phyloP scores from a whole-genome alignment of 2,797 vertebrate species.

The Clarias platycephalus region DNA sequence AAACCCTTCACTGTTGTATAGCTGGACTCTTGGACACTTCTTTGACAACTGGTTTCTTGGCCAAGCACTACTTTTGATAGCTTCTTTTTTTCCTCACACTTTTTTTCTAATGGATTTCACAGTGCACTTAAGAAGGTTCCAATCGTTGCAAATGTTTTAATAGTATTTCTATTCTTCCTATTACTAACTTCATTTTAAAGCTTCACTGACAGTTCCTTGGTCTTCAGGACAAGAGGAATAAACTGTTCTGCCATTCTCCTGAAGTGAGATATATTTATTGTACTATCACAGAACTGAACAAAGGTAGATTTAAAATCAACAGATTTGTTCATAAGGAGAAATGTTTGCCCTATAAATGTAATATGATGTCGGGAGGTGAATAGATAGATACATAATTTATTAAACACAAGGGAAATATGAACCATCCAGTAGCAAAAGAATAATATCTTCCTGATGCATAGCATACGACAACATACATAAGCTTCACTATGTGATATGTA shows the following conservation, averaged over 20 bases:
- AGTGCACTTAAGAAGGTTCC: neutral
- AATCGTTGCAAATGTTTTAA: neutral
- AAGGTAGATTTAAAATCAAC: neutral
- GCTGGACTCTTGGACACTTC: neutral
- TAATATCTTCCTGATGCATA: neutral
- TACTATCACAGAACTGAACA: neutral
- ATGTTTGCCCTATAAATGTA: neutral
- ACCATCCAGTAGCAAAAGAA: no score
- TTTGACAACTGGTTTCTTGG: neutral
- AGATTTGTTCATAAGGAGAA: neutral
- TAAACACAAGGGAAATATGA: no score
- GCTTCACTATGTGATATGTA: neutral
- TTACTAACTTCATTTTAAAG: neutral
- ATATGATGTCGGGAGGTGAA: neutral
- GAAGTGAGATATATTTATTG: neutral
- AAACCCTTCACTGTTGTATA: neutral
- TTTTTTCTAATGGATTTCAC: neutral
- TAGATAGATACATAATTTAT: neutral
- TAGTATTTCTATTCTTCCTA: neutral
- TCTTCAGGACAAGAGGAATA: neutral
- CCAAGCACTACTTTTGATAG: neutral
- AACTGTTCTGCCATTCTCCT: neutral
- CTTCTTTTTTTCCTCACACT: no score
- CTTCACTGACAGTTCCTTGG: neutral
- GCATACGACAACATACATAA: neutral